Percentiles rank a stretch among this genome's conserved stretches.
Evolutionary conservation across 53 echinoderm and acorn worm species (phyloP).

Genomic region (Patiria pectinifera): DNA sequence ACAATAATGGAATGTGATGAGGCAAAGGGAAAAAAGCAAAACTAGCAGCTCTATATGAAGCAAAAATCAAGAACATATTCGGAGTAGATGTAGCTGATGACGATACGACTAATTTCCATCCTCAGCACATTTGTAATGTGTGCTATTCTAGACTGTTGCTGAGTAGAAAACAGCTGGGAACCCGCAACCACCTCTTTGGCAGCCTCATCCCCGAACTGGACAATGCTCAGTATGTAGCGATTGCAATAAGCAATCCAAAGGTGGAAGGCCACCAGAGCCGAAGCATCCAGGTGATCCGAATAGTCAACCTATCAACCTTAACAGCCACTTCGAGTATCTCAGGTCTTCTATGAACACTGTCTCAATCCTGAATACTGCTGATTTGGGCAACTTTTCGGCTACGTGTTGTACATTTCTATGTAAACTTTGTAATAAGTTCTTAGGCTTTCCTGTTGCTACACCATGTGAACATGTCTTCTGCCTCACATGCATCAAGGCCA

Average conservation of each 20-base stretch:
- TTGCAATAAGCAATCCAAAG: constrained; percentile 22
- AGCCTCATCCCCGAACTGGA: constrained; percentile 37
- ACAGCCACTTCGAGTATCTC: not conserved
- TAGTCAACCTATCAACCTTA: not conserved
- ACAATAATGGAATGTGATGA: too few relatives aligned
- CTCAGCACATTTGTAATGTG: constrained; percentile 45
- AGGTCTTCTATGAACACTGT: not conserved
- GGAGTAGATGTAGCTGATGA: constrained; percentile 11
- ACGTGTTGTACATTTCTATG: constrained; percentile 15
- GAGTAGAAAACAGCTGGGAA: not conserved
- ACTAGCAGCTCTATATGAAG: too few relatives aligned
- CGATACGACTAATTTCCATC: not conserved
- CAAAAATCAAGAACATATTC: not conserved
- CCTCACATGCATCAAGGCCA: not conserved
- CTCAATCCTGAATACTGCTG: too few relatives aligned
- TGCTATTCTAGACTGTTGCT: constrained; percentile 36
- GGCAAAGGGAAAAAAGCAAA: too few relatives aligned
- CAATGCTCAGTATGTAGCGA: constrained; percentile 13
- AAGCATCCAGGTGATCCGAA: constrained; percentile 26
- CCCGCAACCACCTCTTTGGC: not conserved
- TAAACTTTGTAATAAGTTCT: not conserved
- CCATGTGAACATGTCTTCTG: constrained; percentile 46
- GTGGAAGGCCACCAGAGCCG: constrained; percentile 49
- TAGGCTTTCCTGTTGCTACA: constrained; percentile 4
- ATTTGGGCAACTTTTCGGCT: not conserved